These are phyloP conservation scores for Cyclina sinensis DNA, from an alignment of 1,140 invertebrate genomes.

Conservation along the genomic window DNA sequence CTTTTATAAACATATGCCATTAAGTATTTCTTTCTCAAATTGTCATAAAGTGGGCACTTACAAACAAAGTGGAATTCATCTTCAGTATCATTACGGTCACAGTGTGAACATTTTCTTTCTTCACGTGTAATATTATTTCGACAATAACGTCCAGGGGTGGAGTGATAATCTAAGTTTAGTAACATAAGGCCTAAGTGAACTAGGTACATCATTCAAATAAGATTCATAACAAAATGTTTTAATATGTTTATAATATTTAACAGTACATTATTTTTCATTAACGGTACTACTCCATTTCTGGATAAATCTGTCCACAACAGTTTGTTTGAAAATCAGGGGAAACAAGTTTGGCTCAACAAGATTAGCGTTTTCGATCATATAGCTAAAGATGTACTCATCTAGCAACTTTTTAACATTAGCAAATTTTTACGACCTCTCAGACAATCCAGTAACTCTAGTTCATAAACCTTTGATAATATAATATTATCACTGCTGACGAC, in stretches of 20 bases:
- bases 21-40: no score
- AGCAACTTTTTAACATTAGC: slow-evolving; percentile 18
- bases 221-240: no score
- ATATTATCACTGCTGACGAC: slow-evolving; percentile 28
- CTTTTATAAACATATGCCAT: no score
- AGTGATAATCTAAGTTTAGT: no score
- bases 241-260: background rate
- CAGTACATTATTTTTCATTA: background rate
- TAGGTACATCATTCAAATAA: no score
- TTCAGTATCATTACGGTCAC: no score
- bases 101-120: no score
- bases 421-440: slow-evolving; percentile 29
- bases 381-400: slow-evolving; percentile 12
- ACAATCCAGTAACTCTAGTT: background rate
- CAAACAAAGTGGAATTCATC: no score
- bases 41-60: no score
- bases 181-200: no score
- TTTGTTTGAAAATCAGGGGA: background rate
- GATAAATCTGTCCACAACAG: slow-evolving; percentile 43
- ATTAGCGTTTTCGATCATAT: slow-evolving; percentile 20
- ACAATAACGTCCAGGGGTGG: no score
- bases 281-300: background rate
- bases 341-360: background rate
- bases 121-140: no score
- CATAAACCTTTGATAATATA: slow-evolving; percentile 24